phyloP scores from a whole-genome alignment of 2,888 invertebrate genomes.

The Tricholauxania praeusta region DNA sequence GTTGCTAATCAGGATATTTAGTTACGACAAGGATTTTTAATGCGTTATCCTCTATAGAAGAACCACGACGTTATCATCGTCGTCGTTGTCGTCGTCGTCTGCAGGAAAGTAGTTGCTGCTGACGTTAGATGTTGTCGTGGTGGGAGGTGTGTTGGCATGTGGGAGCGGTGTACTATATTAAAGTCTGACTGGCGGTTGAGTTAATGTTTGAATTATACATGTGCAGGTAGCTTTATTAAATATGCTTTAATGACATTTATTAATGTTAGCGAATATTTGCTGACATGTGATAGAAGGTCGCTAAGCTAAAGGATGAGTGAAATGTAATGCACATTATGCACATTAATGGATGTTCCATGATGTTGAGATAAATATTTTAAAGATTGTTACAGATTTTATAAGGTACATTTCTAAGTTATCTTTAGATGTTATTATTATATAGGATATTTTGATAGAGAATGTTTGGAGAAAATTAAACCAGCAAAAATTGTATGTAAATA shows the following conservation, averaged over 20 bases:
- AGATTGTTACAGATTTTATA: neutral
- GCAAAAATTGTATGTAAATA: too few species aligned
- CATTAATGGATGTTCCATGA: slow-evolving; percentile 2
- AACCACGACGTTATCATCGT: neutral
- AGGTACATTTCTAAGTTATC: too few species aligned
- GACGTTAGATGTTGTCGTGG: neutral
- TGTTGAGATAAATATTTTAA: neutral
- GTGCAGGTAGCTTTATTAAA: slow-evolving; percentile 46
- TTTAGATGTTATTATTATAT: too few species aligned
- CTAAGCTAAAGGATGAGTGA: neutral
- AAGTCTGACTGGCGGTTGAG: slow-evolving; percentile 16
- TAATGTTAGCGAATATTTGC: slow-evolving; percentile 41
- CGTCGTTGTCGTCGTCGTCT: slow-evolving; percentile 1
- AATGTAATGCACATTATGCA: slow-evolving; percentile 10
- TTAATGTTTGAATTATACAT: slow-evolving; percentile 13
- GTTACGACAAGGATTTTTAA: slow-evolving; percentile 47
- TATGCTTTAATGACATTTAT: slow-evolving; percentile 51
- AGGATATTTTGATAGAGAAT: too few species aligned
- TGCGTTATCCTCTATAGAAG: slow-evolving; percentile 15
- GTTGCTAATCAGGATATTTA: slow-evolving; percentile 49
- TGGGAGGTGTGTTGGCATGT: neutral
- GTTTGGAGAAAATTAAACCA: too few species aligned
- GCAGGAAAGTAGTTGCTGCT: neutral
- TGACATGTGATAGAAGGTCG: slow-evolving; percentile 15
- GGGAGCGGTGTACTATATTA: neutral